A percentile compares a stretch with the other conserved stretches of the same genome.
Conservation (phyloP, 2,113 vertebrate species). For the Stegastes partitus region DNA sequence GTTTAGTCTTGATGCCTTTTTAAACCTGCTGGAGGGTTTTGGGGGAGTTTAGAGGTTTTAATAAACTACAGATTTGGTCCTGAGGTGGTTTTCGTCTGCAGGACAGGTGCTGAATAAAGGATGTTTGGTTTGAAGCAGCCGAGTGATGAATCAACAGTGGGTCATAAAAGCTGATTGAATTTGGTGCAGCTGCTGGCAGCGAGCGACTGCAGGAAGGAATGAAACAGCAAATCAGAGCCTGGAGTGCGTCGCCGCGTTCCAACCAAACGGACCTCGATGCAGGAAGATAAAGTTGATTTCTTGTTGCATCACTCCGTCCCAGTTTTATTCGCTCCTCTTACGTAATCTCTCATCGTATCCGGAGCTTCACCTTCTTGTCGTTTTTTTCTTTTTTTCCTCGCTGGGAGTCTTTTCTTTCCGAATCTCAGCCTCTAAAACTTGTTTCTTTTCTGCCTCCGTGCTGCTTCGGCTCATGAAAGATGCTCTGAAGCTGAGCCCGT, state of each 20-base stretch:
- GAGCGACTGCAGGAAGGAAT: too few species aligned
- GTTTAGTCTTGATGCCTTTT: too few species aligned
- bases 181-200: slow-evolving; percentile 32
- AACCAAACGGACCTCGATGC: too few species aligned
- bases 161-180: slow-evolving; percentile 66
- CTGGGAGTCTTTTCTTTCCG: not conserved
- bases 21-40: too few species aligned
- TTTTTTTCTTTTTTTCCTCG: not conserved
- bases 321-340: slow-evolving; percentile 11
- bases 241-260: too few species aligned
- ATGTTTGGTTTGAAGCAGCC: slow-evolving; percentile 23
- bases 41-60: too few species aligned
- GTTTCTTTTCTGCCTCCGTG: not conserved
- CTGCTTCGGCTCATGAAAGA: slow-evolving; percentile 25
- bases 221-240: too few species aligned
- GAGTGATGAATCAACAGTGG: slow-evolving; percentile 37
- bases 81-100: not conserved
- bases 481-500: slow-evolving; percentile 22
- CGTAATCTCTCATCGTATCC: too few species aligned
- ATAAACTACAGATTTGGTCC: too few species aligned
- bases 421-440: slow-evolving; percentile 12
- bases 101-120: not conserved
- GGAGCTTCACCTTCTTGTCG: not conserved
- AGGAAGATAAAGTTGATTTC: not conserved
- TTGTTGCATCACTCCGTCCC: slow-evolving; percentile 4